phyloP scores from a whole-genome alignment of 2,888 invertebrate genomes.

The Perizoma affinitatum region DNA sequence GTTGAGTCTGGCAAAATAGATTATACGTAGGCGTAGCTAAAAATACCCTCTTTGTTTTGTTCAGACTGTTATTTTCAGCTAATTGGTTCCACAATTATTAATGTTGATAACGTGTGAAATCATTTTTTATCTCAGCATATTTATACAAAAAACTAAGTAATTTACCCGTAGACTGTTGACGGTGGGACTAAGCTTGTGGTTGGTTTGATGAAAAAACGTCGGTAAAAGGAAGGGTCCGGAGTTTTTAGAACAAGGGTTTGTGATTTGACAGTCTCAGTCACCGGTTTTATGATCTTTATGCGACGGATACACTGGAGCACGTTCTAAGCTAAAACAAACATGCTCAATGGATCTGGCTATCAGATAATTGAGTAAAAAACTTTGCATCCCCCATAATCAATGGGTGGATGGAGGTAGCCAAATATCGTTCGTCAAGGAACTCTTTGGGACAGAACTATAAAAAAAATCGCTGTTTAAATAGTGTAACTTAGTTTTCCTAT shows the following conservation, averaged over 20 bases:
- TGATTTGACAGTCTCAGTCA: conserved; percentile 47
- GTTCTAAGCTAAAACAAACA: not conserved
- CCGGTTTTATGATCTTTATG: conserved; percentile 42
- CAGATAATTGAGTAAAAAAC: too few relatives aligned
- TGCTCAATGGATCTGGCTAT: too few relatives aligned
- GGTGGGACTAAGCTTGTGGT: conserved; percentile 33
- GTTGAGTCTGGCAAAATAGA: too few relatives aligned
- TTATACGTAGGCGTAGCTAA: too few relatives aligned
- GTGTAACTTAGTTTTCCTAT: too few relatives aligned
- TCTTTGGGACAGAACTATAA: too few relatives aligned
- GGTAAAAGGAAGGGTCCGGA: conserved; percentile 41
- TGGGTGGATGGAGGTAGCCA: too few relatives aligned
- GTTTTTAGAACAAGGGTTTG: conserved; percentile 43
- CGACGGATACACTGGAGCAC: not conserved
- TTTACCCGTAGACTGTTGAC: conserved; percentile 42
- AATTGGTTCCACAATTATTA: too few relatives aligned
- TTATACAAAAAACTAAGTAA: conserved; percentile 29
- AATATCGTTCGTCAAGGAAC: too few relatives aligned
- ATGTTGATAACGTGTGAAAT: not conserved
- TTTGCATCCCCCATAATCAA: too few relatives aligned
- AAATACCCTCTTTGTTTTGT: too few relatives aligned
- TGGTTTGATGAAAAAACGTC: conserved; percentile 44
- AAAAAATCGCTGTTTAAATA: too few relatives aligned
- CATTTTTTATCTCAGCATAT: conserved; percentile 17
- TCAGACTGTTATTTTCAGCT: not conserved